Base-by-base conservation (phyloP, 2,113 vertebrate genomes). In the Melanotaenia duboulayi region DNA sequence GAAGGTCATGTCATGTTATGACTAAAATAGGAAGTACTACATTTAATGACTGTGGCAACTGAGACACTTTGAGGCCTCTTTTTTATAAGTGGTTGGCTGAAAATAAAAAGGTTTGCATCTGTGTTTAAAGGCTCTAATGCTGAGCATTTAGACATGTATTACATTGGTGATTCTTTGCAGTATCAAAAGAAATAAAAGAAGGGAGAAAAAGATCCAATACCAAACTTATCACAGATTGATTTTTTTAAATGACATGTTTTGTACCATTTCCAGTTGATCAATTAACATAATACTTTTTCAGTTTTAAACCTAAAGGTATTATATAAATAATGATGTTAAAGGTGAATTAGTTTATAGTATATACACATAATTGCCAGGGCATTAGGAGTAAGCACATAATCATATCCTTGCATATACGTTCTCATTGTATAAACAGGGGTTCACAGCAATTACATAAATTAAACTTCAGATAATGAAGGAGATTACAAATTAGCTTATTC, bases 141-240 rank as follows among this genome's bases (percentile, higher is more conserved):
- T 87, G 85, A 76, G 81, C 83, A 87, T 89, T 39, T 44, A 76
- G 80, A 85, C 59, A 11, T 71, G 9, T 56, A 55, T 56, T 79
- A 35, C 32, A 73, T 64, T 48, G 55, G 74, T 73, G 51, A 75
- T 58, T 84, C 60, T 83, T 70, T 87, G 71, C 79, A 61, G 71
- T 76, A 17, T 46, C 42, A 59, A 78, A 66, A 42, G 12, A 59
- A 86, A 82, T 76, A 87, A 85, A 85, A 74, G 54, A 51, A n/a
- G 40, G 44, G 72, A 6, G 17, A 16, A 61, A 65, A 62, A 67
- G 2, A 57, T 65, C 54, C 11, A 40, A 12, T 4, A 48, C 35
- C 23, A 35, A 12, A n/a, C 13, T 23, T 65, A 3, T 2, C 51
- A 74, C 32, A 1, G 51, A 0, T 17, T 42, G 11, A 7, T 48